These are phyloP conservation scores for Paracyclopina nana DNA, from an alignment of 1,140 invertebrate species.

Conservation along the genomic window DNA sequence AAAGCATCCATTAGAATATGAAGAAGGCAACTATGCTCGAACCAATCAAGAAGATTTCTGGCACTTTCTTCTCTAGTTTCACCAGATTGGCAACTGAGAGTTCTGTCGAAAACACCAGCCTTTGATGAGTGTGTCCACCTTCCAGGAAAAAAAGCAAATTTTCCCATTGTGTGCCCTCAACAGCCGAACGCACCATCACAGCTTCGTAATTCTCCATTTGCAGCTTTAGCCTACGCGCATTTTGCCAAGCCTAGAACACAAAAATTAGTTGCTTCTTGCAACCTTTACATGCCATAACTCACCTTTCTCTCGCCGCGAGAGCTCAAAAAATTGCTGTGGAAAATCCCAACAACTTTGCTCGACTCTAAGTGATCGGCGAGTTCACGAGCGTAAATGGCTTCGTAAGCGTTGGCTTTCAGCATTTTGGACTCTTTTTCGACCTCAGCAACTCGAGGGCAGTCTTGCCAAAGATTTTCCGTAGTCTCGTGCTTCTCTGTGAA, in stretches of 20 bases:
- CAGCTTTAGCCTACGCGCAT: background rate
- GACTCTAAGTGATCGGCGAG: too few species aligned
- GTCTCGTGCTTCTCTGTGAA: too few species aligned
- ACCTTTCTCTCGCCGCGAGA: too few species aligned
- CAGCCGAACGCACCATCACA: background rate
- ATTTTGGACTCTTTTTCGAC: too few species aligned
- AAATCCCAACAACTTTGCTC: too few species aligned
- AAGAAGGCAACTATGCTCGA: background rate
- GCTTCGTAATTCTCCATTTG: background rate
- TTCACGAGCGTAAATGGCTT: too few species aligned
- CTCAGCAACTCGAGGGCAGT: too few species aligned
- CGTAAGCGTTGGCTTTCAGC: too few species aligned
- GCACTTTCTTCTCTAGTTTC: background rate
- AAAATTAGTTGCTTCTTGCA: too few species aligned
- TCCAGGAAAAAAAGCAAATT: background rate
- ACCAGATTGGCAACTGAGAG: background rate
- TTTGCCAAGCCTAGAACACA: constrained; percentile 4
- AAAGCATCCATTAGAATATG: background rate
- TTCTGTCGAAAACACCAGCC: background rate
- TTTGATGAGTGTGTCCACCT: background rate
- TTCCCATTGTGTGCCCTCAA: background rate
- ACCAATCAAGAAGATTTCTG: background rate
- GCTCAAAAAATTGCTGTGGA: too few species aligned
- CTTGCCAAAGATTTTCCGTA: too few species aligned
- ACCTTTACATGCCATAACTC: too few species aligned